phyloP scores from a whole-genome alignment of 2,797 vertebrate genomes.

The Rhodeus uyekii region DNA sequence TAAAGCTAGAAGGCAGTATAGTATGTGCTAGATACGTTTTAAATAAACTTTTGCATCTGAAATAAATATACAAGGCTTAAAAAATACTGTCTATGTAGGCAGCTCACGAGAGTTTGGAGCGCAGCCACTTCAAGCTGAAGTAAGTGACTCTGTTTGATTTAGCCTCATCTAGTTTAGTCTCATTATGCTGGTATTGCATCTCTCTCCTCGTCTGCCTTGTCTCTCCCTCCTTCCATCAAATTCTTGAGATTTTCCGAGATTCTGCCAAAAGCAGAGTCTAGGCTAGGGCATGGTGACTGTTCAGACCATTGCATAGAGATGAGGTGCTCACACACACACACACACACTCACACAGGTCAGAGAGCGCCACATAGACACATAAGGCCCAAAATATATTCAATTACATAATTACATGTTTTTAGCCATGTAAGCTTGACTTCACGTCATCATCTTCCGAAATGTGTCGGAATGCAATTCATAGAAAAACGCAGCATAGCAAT shows the following conservation, averaged over 20 bases:
- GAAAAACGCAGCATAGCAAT: too few relatives aligned
- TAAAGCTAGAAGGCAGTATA: neutral
- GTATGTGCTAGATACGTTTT: neutral
- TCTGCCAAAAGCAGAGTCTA: slow-evolving; percentile 44
- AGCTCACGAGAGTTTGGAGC: neutral
- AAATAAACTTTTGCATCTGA: neutral
- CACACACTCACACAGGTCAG: neutral
- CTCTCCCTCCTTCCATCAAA: slow-evolving; percentile 29
- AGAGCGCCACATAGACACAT: neutral
- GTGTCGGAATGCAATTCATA: neutral
- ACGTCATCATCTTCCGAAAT: neutral
- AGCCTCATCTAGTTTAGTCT: slow-evolving; percentile 17
- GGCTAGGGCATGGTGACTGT: slow-evolving; percentile 34
- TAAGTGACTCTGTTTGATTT: slow-evolving; percentile 5
- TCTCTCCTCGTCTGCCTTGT: slow-evolving; percentile 18
- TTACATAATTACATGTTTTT: neutral
- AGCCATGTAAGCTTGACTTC: neutral
- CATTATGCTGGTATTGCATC: neutral
- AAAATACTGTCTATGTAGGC: neutral
- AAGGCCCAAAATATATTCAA: neutral
- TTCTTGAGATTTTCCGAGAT: slow-evolving; percentile 47
- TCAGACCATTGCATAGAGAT: slow-evolving; percentile 6
- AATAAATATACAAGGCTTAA: neutral
- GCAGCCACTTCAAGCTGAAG: neutral
- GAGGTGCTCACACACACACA: slow-evolving; percentile 6